Conservation (phyloP, 2,113 vertebrate genomes). For the Machaerirhynchus nigripectus region DNA sequence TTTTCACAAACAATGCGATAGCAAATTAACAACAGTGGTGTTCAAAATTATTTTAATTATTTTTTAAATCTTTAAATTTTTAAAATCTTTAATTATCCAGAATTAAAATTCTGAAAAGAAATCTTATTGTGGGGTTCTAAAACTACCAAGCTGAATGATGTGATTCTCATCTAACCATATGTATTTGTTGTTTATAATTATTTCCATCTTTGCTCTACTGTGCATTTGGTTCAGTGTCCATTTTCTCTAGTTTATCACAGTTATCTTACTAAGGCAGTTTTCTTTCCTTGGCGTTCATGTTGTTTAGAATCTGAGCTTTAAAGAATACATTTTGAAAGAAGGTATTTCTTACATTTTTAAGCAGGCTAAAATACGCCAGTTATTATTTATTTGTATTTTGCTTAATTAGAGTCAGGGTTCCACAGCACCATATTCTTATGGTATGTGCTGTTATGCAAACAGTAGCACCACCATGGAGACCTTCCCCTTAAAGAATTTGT, state of each 20-base stretch:
- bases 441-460: background rate
- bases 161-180: background rate
- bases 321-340: background rate
- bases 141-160: background rate
- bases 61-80: background rate
- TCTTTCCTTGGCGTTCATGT: background rate
- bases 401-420: background rate
- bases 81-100: background rate
- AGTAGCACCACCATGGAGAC: background rate
- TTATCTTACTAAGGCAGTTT: background rate
- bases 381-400: background rate
- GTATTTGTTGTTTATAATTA: background rate
- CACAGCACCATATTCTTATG: background rate
- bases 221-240: background rate
- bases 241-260: background rate
- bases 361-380: background rate
- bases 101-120: background rate
- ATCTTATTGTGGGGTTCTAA: background rate
- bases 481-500: background rate
- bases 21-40: background rate
- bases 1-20: background rate
- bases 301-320: background rate
- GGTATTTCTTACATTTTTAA: background rate
- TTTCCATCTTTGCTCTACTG: background rate
- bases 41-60: background rate